phyloP scores from a whole-genome alignment of 1,140 invertebrate genomes.

The Zaprionus ghesquierei region DNA sequence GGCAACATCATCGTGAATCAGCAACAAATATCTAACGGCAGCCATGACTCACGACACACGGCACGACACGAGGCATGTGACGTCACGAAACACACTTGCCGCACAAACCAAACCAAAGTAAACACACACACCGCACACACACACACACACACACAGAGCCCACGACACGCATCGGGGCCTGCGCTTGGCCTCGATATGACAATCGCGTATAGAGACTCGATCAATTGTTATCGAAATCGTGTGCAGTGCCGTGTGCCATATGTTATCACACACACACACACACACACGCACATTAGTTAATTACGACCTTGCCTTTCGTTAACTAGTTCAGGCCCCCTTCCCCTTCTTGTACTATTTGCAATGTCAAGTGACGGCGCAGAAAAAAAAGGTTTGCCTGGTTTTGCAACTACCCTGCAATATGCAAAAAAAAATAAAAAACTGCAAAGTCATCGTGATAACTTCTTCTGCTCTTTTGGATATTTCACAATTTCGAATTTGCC shows the following conservation, averaged over 20 bases:
- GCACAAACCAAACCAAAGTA: neutral
- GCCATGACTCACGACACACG: conserved; percentile 35
- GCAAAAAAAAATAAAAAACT: neutral
- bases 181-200: neutral
- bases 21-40: conserved; percentile 15
- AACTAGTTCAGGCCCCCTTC: conserved; percentile 13
- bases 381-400: neutral
- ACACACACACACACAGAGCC: too few relatives aligned
- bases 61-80: neutral
- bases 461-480: neutral
- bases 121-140: neutral
- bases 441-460: neutral
- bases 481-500: neutral
- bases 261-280: conserved; percentile 13
- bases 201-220: neutral
- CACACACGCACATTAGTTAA: neutral
- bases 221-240: conserved; percentile 10
- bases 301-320: conserved; percentile 31
- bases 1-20: conserved; percentile 35
- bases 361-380: conserved; percentile 20
- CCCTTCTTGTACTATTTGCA: conserved; percentile 23
- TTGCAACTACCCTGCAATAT: neutral
- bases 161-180: neutral
- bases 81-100: conserved; percentile 9
- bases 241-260: conserved; percentile 9